Evolutionary conservation across 2,888 invertebrate genomes (phyloP).

Genomic region (Monopis laevigella): DNA sequence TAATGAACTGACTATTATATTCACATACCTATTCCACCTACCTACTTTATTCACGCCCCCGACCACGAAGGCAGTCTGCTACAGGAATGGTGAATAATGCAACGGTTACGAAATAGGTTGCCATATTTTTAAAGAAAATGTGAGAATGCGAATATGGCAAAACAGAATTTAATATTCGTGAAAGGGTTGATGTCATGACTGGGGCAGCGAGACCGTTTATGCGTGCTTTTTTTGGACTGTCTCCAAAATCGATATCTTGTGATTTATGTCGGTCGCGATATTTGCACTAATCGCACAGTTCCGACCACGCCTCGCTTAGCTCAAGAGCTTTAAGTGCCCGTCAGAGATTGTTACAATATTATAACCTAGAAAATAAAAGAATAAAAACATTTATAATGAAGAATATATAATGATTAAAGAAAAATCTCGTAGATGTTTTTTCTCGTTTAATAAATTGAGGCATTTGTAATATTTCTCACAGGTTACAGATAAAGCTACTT

Average conservation of each 20-base stretch:
- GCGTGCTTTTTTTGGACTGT: constrained; percentile 65
- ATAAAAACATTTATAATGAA: too few species aligned
- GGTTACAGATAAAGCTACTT: too few species aligned
- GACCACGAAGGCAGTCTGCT: constrained; percentile 24
- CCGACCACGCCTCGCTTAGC: too few species aligned
- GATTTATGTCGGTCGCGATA: constrained; percentile 54
- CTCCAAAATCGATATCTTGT: constrained; percentile 66
- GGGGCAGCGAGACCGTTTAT: constrained; percentile 60
- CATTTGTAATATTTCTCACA: too few species aligned
- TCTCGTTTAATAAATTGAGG: too few species aligned
- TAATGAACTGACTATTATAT: neutral
- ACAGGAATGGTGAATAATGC: constrained; percentile 51
- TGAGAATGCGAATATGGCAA: constrained; percentile 64
- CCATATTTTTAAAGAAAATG: constrained; percentile 53
- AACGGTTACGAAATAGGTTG: constrained; percentile 49
- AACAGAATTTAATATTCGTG: constrained; percentile 68
- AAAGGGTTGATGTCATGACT: constrained; percentile 63
- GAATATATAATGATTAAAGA: too few species aligned
- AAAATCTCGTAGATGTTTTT: too few species aligned
- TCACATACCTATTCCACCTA: neutral
- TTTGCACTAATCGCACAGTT: constrained; percentile 53
- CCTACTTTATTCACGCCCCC: neutral
- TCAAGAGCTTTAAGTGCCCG: too few species aligned
- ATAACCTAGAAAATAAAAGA: too few species aligned
- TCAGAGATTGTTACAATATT: too few species aligned